phyloP scores from a whole-genome alignment of 2,797 vertebrate species.

The Poecilia gillii region DNA sequence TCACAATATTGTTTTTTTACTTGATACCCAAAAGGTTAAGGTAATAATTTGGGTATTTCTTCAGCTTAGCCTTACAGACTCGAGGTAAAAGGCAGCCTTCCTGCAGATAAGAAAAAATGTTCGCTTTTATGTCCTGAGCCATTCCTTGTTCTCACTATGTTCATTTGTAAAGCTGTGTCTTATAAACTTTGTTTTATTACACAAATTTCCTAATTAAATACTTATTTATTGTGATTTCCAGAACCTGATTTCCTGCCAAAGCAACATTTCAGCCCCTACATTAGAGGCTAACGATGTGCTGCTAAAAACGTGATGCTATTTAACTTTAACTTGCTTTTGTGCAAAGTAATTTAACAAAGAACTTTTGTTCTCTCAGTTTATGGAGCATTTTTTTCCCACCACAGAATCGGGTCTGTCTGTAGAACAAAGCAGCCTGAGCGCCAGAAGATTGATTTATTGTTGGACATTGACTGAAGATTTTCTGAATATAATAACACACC shows the following conservation, averaged over 20 bases:
- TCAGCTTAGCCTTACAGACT: neutral
- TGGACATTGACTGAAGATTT: neutral
- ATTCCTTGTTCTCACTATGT: neutral
- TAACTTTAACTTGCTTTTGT: neutral
- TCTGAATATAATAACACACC: neutral
- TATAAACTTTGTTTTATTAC: neutral
- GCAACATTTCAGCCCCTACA: too few relatives aligned
- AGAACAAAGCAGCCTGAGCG: neutral
- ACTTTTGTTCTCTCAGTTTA: neutral
- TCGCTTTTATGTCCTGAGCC: neutral
- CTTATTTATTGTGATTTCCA: neutral
- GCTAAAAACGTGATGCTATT: neutral
- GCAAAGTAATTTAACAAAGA: neutral
- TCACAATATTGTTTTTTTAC: neutral
- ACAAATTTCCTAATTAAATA: neutral
- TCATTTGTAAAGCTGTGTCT: neutral
- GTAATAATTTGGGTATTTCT: neutral
- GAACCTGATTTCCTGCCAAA: too few relatives aligned
- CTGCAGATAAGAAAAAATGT: neutral
- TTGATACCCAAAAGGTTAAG: neutral
- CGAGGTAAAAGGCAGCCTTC: neutral
- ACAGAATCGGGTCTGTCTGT: neutral
- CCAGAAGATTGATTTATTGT: neutral
- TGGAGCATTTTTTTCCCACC: neutral
- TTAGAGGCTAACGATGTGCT: neutral